Evolutionary conservation across 2,113 vertebrate species (phyloP).

Genomic region (Indicator maculatus): DNA sequence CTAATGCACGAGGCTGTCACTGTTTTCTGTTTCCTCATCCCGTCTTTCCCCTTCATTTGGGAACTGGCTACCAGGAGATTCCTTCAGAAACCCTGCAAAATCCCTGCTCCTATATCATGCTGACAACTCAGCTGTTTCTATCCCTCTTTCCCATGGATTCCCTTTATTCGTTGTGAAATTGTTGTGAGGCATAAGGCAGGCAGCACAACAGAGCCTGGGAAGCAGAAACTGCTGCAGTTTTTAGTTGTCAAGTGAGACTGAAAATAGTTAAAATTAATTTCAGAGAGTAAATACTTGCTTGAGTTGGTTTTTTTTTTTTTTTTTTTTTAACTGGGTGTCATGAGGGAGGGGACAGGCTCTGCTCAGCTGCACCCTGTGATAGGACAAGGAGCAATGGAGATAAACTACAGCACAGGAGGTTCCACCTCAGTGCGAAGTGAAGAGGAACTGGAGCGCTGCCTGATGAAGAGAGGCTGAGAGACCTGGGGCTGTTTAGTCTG

Average conservation of each 20-base stretch:
- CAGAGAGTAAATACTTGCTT: not conserved
- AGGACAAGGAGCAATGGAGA: too few relatives aligned
- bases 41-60: not conserved
- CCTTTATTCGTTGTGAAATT: not conserved
- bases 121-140: not conserved
- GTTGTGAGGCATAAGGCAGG: not conserved
- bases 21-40: not conserved
- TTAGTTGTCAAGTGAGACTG: slow-evolving; percentile 33
- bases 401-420: too few relatives aligned
- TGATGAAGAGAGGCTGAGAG: too few relatives aligned
- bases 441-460: too few relatives aligned
- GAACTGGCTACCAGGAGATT: not conserved
- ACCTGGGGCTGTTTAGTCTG: too few relatives aligned
- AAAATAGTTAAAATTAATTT: slow-evolving; percentile 23
- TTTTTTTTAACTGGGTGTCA: not conserved
- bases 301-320: not conserved
- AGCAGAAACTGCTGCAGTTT: slow-evolving; percentile 6
- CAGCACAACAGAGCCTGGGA: not conserved
- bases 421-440: too few relatives aligned
- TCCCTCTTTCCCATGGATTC: not conserved
- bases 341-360: too few relatives aligned
- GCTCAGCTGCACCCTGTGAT: too few relatives aligned
- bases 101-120: not conserved
- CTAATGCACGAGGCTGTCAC: not conserved
- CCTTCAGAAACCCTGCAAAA: not conserved